Base-by-base conservation (phyloP, 2,797 vertebrate species). In the Bradypodion ventrale region DNA sequence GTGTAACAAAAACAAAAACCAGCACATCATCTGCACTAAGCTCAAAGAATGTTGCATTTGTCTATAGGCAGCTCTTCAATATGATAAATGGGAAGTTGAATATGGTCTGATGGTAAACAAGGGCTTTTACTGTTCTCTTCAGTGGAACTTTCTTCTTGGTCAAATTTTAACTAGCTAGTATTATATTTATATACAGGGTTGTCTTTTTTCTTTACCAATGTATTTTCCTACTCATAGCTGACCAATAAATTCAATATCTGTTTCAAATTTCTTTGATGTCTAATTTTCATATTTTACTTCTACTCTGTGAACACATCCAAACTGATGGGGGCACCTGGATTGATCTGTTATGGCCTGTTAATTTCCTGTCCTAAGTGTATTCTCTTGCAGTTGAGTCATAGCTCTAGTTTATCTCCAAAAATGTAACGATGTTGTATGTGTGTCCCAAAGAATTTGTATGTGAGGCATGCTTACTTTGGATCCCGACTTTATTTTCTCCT, bases 221-320 rank as follows among this genome's bases (percentile, higher is more conserved):
- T 98, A 99, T 99, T 99, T 99, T 99, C 98, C 98, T 99, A 98
- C 97, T 98, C 97, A 97, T 97, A 98, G 97, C 97, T 98, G 96
- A 98, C 97, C 95, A 98, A 98, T 99, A 98, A 99, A 99, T 98
- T 98, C 97, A 98, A 96, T 97, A 98, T 98, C 97, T 98, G 97
- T 98, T 99, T 97, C 95, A 97, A 97, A 96, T 93, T 93, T 96
- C 96, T 93, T 94, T 93, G 93, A 95, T 93, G 97, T 97, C 97
- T 97, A 95, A 92, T 97, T 95, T 97, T 81, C 73, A 94, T 96
- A 95, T 96, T 95, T 95, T 95, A 93, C 77, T 65, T 87, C 52
- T 5, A 46, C 78, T 42, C 85, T 9, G 1, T 90, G 21, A 93
- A 87, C 27, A 79, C 62, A 77, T 68, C n/a, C n/a, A 70, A 59